phyloP scores from a whole-genome alignment of 2,113 vertebrate genomes.

The Leuciscus idus region DNA sequence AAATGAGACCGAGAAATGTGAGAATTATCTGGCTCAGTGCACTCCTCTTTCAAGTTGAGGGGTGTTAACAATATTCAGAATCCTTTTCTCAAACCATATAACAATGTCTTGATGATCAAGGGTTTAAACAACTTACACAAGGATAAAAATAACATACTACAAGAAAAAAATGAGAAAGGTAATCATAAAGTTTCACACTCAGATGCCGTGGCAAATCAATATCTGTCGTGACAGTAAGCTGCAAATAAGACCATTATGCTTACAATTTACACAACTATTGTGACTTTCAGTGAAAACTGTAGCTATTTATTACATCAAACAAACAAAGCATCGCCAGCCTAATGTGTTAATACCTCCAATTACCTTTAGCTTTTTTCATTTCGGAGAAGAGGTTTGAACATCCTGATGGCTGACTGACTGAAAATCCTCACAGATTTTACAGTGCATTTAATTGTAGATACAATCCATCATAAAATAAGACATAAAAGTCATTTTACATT shows the following conservation, averaged over 20 bases:
- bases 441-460: background rate
- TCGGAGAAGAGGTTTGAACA: background rate
- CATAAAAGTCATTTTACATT: background rate
- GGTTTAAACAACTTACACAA: background rate
- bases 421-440: background rate
- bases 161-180: background rate
- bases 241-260: background rate
- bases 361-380: background rate
- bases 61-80: slow-evolving; percentile 12
- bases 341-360: background rate
- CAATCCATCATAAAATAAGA: background rate
- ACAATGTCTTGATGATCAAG: background rate
- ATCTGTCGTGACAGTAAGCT: background rate
- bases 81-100: slow-evolving; percentile 20
- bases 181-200: background rate
- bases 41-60: slow-evolving; percentile 1
- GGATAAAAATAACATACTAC: slow-evolving; percentile 7
- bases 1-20: background rate
- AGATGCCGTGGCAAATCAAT: background rate
- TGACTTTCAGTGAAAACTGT: background rate
- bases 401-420: background rate
- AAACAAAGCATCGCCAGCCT: background rate
- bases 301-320: background rate
- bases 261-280: background rate
- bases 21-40: slow-evolving; percentile 9